Percentiles rank a stretch among this genome's conserved stretches.
These are phyloP conservation scores for Melanaphis sacchari DNA, from an alignment of 1,140 invertebrate species.

Conservation along the genomic window DNA sequence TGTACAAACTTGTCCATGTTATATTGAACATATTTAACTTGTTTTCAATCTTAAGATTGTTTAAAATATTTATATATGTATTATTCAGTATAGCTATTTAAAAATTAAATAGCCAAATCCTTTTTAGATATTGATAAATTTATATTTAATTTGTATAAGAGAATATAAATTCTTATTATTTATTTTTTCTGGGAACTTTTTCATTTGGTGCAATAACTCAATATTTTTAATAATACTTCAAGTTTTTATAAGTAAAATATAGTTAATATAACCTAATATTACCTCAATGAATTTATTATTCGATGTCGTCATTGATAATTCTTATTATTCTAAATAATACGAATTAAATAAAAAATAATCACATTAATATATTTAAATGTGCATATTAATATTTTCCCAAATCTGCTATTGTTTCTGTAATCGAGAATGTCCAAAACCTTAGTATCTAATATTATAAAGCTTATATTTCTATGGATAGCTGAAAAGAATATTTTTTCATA, in stretches of 20 bases:
- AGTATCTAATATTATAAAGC: too few species aligned
- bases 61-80: neutral
- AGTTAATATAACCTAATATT: neutral
- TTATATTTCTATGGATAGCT: neutral
- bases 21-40: neutral
- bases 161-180: neutral
- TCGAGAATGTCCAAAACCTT: too few species aligned
- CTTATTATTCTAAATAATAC: too few species aligned
- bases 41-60: neutral
- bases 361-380: neutral
- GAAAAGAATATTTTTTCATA: neutral
- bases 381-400: neutral
- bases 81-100: too few species aligned
- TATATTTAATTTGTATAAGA: neutral
- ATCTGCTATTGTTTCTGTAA: too few species aligned
- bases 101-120: neutral
- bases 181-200: neutral
- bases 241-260: neutral
- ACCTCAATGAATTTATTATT: neutral
- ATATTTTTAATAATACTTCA: neutral
- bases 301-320: neutral
- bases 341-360: neutral
- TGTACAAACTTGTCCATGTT: neutral
- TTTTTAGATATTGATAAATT: neutral
- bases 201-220: neutral